Conservation (phyloP, 2,797 vertebrate genomes). For the Dermochelys coriacea region DNA sequence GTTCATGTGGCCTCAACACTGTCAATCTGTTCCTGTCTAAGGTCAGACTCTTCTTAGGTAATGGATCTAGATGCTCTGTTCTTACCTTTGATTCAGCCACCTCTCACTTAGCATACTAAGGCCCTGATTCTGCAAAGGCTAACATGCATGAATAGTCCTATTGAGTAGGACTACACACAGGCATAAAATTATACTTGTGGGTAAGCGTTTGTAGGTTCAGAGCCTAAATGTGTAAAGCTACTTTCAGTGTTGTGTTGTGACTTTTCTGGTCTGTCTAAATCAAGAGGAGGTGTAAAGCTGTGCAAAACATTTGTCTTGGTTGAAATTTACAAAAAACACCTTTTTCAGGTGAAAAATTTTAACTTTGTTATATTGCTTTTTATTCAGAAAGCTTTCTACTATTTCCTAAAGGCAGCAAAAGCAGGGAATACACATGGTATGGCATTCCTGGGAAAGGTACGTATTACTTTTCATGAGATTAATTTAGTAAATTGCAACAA, state of each 20-base stretch:
- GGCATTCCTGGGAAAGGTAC: conserved; percentile 79
- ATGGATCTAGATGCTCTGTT: not conserved
- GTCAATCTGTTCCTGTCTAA: not conserved
- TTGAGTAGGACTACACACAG: not conserved
- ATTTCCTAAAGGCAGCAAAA: conserved; percentile 76
- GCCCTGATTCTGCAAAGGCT: not conserved
- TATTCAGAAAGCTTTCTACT: conserved; percentile 77
- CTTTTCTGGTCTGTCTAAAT: not conserved
- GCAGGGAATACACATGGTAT: conserved; percentile 72
- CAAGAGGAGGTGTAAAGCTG: not conserved
- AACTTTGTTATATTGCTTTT: conserved; percentile 36
- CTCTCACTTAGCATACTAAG: not conserved
- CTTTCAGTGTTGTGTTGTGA: not conserved
- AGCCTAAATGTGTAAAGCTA: not conserved
- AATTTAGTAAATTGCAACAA: not conserved
- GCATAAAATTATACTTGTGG: not conserved
- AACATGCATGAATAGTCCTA: not conserved
- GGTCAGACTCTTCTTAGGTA: not conserved
- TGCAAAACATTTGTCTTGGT: not conserved
- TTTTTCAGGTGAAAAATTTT: not conserved
- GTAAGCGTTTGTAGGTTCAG: not conserved
- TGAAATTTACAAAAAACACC: not conserved
- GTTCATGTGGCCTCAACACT: not conserved
- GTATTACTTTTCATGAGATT: conserved; percentile 7
- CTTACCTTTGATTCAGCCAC: not conserved